Evolutionary conservation across 1,140 invertebrate genomes (phyloP), one percentile per base, ranked within the genome.

Genomic region (Eupristina koningsbergeri): DNA sequence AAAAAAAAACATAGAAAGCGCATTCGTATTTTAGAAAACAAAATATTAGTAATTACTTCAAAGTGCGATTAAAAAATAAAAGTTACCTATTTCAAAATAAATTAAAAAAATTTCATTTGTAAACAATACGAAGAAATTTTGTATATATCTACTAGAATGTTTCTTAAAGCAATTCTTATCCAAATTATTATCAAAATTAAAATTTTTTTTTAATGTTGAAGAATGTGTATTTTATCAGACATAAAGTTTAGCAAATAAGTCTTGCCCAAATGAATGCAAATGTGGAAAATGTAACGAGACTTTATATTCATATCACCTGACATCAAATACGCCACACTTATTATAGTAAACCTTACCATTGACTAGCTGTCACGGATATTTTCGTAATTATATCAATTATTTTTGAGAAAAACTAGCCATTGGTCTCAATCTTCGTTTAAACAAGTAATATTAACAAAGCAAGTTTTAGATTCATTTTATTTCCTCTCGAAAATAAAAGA

Each of bases 331-430:
- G 39, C 58, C 45, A 64, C 45, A 61, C 15, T 9, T n/a, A 45
- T 31, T 64, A 73, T 64, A 64, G 67, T n/a, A 73, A 78, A 19
- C n/a, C 31, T 29, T 63, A 81, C 81, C 71, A 86, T 81, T 87
- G 86, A 89, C 86, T 88, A 89, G 89, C 87, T 89, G 87, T 86
- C 85, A 86, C 81, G 81, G 83, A 86, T 78, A 29, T 77, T 71
- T 36, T 75, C 34, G 6, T 45, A 75, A 64, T 82, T 82, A 75
- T 6, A 71, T 71, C 29, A 73, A 73, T 31, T 61, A 58, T 61
- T 81, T 76, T 81, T 26, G 26, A 34, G 13, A 74, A 75, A 39
- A 53, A 80, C 9, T 26, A 77, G 45, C 8, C 22, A 29, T 69
- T 11, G 41, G 53, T 80, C 34, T 34, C 22, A n/a, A 76, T 76